phyloP scores from a whole-genome alignment of 2,113 vertebrate genomes.

The Phaethon lepturus region DNA sequence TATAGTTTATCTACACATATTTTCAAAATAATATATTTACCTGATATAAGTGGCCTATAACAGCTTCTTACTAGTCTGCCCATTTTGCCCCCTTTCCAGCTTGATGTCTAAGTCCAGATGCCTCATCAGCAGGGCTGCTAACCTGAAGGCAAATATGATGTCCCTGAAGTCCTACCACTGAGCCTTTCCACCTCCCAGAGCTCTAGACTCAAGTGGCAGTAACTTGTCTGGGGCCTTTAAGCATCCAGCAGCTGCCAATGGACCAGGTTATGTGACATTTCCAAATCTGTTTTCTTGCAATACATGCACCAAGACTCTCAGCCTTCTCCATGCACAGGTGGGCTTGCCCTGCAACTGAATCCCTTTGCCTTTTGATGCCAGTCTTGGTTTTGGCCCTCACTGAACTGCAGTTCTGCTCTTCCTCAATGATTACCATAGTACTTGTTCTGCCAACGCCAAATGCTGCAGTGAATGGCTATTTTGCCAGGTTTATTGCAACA shows the following conservation, averaged over 20 bases:
- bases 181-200: not conserved
- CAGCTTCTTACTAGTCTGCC: not conserved
- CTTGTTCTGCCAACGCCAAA: not conserved
- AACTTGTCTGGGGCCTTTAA: not conserved
- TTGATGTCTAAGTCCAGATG: not conserved
- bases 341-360: not conserved
- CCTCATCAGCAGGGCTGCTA: not conserved
- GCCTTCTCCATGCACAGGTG: not conserved
- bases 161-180: not conserved
- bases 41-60: not conserved
- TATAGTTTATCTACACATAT: not conserved
- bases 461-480: not conserved
- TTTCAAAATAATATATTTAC: not conserved
- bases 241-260: not conserved
- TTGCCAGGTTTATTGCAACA: not conserved
- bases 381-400: not conserved
- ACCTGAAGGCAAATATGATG: not conserved
- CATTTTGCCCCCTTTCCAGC: not conserved
- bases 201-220: not conserved
- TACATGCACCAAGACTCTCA: not conserved
- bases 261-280: not conserved
- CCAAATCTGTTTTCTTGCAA: not conserved
- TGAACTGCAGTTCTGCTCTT: not conserved
- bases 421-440: not conserved
- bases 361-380: not conserved